phyloP scores from a whole-genome alignment of 2,113 vertebrate species.

The Pollimyrus isidori region DNA sequence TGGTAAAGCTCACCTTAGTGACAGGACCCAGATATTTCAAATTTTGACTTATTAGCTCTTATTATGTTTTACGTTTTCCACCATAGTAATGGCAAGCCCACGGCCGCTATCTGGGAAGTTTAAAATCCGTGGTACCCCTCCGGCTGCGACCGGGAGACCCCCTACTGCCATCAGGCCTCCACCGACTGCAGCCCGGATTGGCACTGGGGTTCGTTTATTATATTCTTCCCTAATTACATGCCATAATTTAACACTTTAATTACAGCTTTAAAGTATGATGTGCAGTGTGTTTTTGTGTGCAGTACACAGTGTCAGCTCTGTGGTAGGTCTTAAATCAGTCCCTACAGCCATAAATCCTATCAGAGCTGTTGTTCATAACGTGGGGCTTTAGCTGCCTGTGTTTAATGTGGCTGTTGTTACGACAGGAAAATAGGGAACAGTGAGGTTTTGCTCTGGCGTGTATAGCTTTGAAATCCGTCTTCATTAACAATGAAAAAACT shows the following conservation, averaged over 20 bases:
- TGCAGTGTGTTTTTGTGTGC: neutral
- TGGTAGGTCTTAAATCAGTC: neutral
- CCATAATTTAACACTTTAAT: neutral
- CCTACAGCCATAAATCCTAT: neutral
- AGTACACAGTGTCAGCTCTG: neutral
- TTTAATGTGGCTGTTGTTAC: neutral
- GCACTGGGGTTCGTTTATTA: constrained; percentile 66
- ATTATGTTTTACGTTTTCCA: neutral
- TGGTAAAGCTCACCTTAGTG: neutral
- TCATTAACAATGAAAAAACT: neutral
- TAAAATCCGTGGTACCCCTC: constrained; percentile 63
- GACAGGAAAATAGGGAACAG: neutral
- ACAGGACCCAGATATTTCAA: neutral
- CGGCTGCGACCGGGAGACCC: constrained; percentile 56
- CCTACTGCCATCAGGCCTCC: constrained; percentile 64
- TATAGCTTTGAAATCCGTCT: neutral
- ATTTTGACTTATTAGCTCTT: neutral
- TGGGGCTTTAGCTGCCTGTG: neutral
- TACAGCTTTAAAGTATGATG: neutral
- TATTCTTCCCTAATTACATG: neutral
- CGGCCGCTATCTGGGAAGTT: constrained; percentile 65
- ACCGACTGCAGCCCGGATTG: constrained; percentile 63
- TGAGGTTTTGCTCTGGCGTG: neutral
- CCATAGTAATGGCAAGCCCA: constrained; percentile 48
- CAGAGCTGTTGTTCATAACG: neutral